Evolutionary conservation across 2,113 vertebrate species (phyloP).

Genomic region (Hepsetus odoe): DNA sequence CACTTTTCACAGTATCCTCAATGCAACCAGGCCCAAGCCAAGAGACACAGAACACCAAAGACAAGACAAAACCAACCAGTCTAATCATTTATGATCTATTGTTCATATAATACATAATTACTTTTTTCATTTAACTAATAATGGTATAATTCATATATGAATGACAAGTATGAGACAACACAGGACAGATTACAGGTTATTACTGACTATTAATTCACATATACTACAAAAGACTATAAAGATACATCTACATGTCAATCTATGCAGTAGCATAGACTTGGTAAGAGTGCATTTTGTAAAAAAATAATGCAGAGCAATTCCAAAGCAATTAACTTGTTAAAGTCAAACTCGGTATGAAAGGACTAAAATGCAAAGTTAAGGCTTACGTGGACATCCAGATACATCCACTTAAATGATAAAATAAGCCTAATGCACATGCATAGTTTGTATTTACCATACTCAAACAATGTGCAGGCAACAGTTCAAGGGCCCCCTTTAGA

Average conservation of each 20-base stretch:
- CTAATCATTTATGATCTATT: too few relatives aligned
- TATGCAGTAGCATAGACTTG: constrained; percentile 37
- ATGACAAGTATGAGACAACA: constrained; percentile 43
- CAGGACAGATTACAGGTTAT: constrained; percentile 28
- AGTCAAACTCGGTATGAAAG: constrained; percentile 36
- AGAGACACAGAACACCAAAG: constrained; percentile 41
- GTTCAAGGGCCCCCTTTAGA: constrained; percentile 13
- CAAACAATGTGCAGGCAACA: constrained; percentile 38
- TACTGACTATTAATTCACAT: constrained; percentile 5
- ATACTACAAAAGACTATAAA: constrained; percentile 1
- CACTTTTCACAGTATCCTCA: not conserved
- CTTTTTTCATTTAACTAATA: too few relatives aligned
- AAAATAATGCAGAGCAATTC: constrained; percentile 34
- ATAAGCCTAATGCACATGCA: constrained; percentile 34
- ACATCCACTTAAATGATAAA: constrained; percentile 18
- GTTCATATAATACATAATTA: too few relatives aligned
- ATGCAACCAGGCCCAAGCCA: constrained; percentile 49
- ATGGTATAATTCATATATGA: not conserved
- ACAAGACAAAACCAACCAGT: constrained; percentile 42
- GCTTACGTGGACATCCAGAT: constrained; percentile 27
- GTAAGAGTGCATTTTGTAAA: constrained; percentile 10
- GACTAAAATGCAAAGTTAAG: constrained; percentile 20
- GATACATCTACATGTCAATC: not conserved
- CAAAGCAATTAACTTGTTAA: constrained; percentile 31
- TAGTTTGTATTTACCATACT: constrained; percentile 20